Conservation (phyloP, 2,797 vertebrate genomes). For the Diplodus sargus region DNA sequence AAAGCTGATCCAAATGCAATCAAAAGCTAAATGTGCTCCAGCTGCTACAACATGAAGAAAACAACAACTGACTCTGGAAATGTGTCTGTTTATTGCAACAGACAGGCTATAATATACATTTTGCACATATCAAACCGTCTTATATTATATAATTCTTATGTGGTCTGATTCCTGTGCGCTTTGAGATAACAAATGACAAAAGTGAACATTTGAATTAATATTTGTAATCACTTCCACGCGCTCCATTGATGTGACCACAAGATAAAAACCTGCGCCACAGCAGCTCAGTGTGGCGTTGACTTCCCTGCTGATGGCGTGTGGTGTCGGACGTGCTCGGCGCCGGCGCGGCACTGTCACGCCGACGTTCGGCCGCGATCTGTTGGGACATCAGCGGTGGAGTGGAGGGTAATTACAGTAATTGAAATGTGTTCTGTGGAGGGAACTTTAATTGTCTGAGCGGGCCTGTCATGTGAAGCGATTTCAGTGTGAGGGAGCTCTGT, state of each 20-base stretch:
- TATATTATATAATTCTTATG: background rate
- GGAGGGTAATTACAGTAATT: conserved; percentile 71
- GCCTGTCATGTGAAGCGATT: conserved; percentile 52
- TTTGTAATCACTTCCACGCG: background rate
- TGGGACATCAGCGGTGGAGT: conserved; percentile 62
- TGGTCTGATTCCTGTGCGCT: background rate
- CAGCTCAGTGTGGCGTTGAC: background rate
- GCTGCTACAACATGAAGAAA: conserved; percentile 13
- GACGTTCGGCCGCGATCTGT: conserved; percentile 46
- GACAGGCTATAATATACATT: too few species aligned
- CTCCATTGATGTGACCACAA: too few species aligned
- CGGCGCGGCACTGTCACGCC: conserved; percentile 38
- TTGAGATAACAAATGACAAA: background rate
- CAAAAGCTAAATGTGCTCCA: conserved; percentile 17
- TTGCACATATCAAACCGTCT: background rate
- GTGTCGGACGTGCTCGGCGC: conserved; percentile 23
- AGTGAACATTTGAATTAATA: background rate
- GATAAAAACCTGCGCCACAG: background rate
- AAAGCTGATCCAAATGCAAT: conserved; percentile 17
- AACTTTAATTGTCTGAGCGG: conserved; percentile 60
- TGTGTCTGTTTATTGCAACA: background rate
- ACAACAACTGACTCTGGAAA: conserved; percentile 5
- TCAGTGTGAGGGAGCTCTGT: conserved; percentile 38
- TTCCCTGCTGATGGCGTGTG: conserved; percentile 8
- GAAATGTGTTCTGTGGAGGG: conserved; percentile 56